Evolutionary conservation across 37 sponge, comb jelly and placozoan species (phyloP).

Genomic region (Theonella swinhoei): DNA sequence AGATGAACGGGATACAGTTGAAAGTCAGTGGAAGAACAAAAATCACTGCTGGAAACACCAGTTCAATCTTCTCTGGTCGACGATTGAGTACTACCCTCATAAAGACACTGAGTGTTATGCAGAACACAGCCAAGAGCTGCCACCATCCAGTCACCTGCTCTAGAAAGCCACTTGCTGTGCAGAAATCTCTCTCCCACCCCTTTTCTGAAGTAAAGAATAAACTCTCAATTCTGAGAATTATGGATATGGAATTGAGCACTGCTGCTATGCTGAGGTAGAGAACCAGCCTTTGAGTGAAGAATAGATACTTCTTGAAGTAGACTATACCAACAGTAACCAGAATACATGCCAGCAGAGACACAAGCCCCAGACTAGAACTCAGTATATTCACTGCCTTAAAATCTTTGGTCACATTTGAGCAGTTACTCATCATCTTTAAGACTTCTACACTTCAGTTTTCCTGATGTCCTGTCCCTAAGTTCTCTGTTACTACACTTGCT

Average conservation of each 20-base stretch:
- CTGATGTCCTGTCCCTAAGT: too few relatives aligned
- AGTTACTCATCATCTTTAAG: too few relatives aligned
- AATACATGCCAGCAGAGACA: conserved; percentile 31
- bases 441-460: too few relatives aligned
- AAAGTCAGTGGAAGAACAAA: conserved; percentile 54
- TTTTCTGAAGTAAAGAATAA: not conserved
- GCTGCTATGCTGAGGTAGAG: conserved; percentile 78
- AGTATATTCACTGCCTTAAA: conserved; percentile 3
- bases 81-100: conserved; percentile 25
- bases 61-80: conserved; percentile 17
- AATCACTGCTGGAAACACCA: conserved; percentile 26
- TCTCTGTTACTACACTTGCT: too few relatives aligned
- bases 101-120: conserved; percentile 51
- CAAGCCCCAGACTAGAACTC: not conserved
- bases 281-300: conserved; percentile 82
- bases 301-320: conserved; percentile 77
- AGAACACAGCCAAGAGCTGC: conserved; percentile 21
- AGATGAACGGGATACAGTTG: conserved; percentile 70
- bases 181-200: not conserved
- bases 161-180: conserved; percentile 31
- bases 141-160: conserved; percentile 52
- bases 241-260: conserved; percentile 32
- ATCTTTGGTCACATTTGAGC: too few relatives aligned
- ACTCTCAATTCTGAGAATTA: conserved; percentile 24
- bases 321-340: conserved; percentile 66